Percentiles rank a stretch among this genome's conserved stretches.
phyloP scores from a whole-genome alignment of 2,888 invertebrate species.

The Hypercompe scribonia region DNA sequence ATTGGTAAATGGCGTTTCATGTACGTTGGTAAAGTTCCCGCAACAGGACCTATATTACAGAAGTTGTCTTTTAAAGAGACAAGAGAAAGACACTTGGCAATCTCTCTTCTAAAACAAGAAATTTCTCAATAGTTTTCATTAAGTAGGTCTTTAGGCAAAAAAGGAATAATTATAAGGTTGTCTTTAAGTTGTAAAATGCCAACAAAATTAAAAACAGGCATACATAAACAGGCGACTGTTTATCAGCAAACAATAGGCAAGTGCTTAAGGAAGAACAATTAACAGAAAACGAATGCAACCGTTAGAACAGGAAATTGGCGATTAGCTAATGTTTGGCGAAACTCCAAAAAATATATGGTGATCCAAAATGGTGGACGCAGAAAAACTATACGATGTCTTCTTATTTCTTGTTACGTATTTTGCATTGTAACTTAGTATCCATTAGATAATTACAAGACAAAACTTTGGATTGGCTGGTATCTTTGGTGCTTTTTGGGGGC shows the following conservation, averaged over 20 bases:
- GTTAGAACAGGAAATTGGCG: conserved; percentile 37
- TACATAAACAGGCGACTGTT: background rate
- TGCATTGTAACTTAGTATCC: background rate
- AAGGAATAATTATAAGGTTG: too few species aligned
- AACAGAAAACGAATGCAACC: conserved; percentile 31
- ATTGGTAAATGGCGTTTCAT: too few species aligned
- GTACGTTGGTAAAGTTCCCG: too few species aligned
- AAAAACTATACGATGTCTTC: conserved; percentile 9
- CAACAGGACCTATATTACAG: too few species aligned
- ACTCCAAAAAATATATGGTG: conserved; percentile 31
- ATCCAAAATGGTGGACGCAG: conserved; percentile 26
- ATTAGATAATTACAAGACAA: background rate
- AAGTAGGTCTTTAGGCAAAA: too few species aligned
- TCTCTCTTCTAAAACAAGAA: background rate
- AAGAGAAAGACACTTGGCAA: background rate
- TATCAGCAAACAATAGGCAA: conserved; percentile 11
- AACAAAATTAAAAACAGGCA: background rate
- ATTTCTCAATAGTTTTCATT: too few species aligned
- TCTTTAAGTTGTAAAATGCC: too few species aligned
- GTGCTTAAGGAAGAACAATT: conserved; percentile 23
- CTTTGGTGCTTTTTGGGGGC: too few species aligned
- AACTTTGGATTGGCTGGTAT: background rate
- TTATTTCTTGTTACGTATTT: background rate
- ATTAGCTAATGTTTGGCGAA: conserved; percentile 46
- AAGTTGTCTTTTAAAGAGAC: too few species aligned